Percentiles rank a stretch among this genome's conserved stretches.
These are phyloP conservation scores for Gorsachius goisagi DNA, from an alignment of 2,113 vertebrate genomes.

Conservation along the genomic window DNA sequence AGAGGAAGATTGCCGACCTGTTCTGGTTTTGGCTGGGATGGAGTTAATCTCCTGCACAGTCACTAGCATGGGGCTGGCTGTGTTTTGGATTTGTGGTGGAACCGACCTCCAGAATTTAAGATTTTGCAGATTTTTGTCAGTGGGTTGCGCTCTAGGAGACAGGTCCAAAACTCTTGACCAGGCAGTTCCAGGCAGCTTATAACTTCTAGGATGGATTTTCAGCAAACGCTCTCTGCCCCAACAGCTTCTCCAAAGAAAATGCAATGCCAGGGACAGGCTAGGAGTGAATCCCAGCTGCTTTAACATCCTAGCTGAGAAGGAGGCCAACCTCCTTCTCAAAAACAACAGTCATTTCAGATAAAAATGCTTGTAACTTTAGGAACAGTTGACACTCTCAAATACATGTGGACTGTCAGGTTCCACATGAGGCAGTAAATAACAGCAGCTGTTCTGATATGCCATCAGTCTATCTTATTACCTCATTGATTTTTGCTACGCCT, in stretches of 20 bases:
- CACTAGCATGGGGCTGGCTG: too few species aligned
- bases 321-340: not conserved
- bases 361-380: not conserved
- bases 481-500: not conserved
- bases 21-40: too few species aligned
- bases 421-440: not conserved
- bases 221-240: not conserved
- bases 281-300: not conserved
- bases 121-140: not conserved
- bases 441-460: not conserved
- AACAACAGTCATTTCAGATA: not conserved
- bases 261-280: not conserved
- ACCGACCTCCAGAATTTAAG: not conserved
- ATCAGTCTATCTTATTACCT: not conserved
- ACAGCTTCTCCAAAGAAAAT: not conserved
- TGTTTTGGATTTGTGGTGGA: too few species aligned
- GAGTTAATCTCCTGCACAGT: too few species aligned
- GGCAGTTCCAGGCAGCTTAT: not conserved
- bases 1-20: not conserved
- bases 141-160: not conserved
- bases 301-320: not conserved
- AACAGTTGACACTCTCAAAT: not conserved
- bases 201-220: not conserved
- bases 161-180: not conserved
- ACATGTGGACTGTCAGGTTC: not conserved